These are phyloP conservation scores for Oryctes rhinoceros DNA, from an alignment of 1,140 invertebrate genomes.

Conservation along the genomic window DNA sequence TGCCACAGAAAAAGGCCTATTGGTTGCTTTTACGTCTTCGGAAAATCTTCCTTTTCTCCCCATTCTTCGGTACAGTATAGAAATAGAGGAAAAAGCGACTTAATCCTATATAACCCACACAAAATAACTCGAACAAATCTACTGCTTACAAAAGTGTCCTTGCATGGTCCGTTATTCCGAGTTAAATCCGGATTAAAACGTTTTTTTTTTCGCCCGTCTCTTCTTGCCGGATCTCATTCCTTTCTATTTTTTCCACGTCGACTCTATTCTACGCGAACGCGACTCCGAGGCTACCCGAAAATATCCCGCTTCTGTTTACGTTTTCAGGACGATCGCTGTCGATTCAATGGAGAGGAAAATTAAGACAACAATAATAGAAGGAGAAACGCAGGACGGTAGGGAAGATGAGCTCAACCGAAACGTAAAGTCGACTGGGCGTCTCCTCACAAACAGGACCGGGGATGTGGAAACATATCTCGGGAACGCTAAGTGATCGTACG, in stretches of 20 bases:
- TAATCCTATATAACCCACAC: background rate
- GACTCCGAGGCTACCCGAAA: background rate
- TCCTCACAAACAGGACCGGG: background rate
- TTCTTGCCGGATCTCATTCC: background rate
- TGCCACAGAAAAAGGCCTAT: too few relatives aligned
- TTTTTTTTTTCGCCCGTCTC: background rate
- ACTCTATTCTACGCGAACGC: background rate
- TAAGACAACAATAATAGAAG: constrained; percentile 15
- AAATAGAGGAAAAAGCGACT: background rate
- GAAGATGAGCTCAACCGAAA: background rate
- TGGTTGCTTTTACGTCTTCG: background rate
- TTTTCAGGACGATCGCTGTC: background rate
- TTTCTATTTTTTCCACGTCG: background rate
- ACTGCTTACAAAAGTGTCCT: constrained; percentile 17
- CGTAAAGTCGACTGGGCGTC: background rate
- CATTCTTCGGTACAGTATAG: background rate
- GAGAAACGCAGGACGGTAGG: background rate
- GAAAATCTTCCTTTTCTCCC: background rate
- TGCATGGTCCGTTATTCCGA: constrained; percentile 1
- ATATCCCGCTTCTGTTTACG: constrained; percentile 14
- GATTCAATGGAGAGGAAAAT: constrained; percentile 18
- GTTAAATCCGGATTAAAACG: constrained; percentile 9
- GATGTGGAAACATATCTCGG: too few relatives aligned
- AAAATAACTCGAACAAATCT: constrained; percentile 11
- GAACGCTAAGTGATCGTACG: too few relatives aligned